Conservation (phyloP, 1,140 invertebrate genomes). For the Paralvinella palmiformis region DNA sequence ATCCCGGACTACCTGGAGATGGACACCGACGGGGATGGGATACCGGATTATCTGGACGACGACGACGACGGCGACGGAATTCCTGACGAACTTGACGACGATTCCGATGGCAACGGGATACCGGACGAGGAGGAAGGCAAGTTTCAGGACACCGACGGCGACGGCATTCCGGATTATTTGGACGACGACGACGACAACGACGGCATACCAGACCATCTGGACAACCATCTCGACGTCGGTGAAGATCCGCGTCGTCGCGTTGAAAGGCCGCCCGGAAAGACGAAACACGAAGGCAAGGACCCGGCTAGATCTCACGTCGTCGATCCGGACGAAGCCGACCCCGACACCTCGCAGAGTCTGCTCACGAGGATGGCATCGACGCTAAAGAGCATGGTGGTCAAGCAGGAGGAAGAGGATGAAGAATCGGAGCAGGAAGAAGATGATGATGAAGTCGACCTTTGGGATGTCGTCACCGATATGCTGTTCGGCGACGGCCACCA, state of each 20-base stretch:
- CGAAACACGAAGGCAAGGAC: conserved; percentile 42
- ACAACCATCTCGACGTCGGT: conserved; percentile 29
- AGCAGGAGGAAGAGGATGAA: conserved; percentile 11
- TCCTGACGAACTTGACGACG: conserved; percentile 23
- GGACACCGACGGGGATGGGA: conserved; percentile 33
- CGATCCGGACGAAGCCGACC: conserved; percentile 39
- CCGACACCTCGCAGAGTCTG: conserved; percentile 25
- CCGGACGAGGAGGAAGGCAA: conserved; percentile 27
- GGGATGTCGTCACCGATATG: conserved; percentile 18
- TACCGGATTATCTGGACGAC: conserved; percentile 24
- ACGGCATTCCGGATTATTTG: conserved; percentile 12
- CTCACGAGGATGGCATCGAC: conserved; percentile 18
- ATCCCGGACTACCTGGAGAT: conserved; percentile 22
- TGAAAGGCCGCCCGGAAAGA: conserved; percentile 24
- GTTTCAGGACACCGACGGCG: conserved; percentile 5
- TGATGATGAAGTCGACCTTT: conserved; percentile 18
- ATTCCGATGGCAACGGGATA: conserved; percentile 34
- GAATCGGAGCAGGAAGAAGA: conserved; percentile 13
- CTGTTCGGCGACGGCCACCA: no score
- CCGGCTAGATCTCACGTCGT: conserved; percentile 38
- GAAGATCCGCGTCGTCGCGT: conserved; percentile 18
- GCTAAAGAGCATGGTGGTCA: not conserved
- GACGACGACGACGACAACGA: conserved; percentile 13
- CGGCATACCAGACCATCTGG: conserved; percentile 5
- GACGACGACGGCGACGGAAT: conserved; percentile 24